Evolutionary conservation across 2,888 invertebrate genomes (phyloP).

Genomic region (Cheilosia soror): DNA sequence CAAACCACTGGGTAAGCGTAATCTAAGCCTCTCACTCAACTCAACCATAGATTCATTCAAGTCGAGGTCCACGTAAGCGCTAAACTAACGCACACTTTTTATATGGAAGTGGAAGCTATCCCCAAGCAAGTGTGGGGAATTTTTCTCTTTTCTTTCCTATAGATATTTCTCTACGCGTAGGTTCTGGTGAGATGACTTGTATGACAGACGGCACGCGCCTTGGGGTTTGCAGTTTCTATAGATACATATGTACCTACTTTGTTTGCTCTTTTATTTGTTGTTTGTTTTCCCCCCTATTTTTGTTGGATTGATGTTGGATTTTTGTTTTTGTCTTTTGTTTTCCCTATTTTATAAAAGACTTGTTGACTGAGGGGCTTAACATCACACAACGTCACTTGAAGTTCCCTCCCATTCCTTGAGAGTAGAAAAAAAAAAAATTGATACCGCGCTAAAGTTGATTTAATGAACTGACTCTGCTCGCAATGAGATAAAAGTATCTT

Average conservation of each 20-base stretch:
- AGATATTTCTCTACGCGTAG: conserved; percentile 49
- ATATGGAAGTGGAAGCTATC: not conserved
- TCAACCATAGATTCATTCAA: conserved; percentile 62
- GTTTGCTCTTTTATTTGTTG: conserved; percentile 21
- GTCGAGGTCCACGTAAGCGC: conserved; percentile 43
- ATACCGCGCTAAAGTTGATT: conserved; percentile 22
- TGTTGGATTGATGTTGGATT: conserved; percentile 48
- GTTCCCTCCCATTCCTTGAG: conserved; percentile 58
- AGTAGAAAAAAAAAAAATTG: not conserved
- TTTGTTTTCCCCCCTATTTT: not conserved
- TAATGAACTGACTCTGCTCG: conserved; percentile 29
- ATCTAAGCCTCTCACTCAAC: conserved; percentile 3
- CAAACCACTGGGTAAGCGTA: not conserved
- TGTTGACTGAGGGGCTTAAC: conserved; percentile 58
- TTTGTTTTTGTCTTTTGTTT: conserved; percentile 12
- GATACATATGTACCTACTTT: conserved; percentile 10
- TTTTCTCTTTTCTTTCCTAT: conserved; percentile 32
- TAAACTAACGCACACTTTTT: not conserved
- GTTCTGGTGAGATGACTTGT: conserved; percentile 66
- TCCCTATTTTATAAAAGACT: conserved; percentile 37
- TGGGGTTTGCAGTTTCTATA: conserved; percentile 47
- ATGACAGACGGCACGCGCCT: conserved; percentile 74
- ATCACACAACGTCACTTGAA: not conserved
- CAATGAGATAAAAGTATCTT: conserved; percentile 60
- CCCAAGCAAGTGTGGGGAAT: conserved; percentile 58